Base-by-base conservation (phyloP, 1,140 invertebrate genomes). In the Dreissena polymorpha region DNA sequence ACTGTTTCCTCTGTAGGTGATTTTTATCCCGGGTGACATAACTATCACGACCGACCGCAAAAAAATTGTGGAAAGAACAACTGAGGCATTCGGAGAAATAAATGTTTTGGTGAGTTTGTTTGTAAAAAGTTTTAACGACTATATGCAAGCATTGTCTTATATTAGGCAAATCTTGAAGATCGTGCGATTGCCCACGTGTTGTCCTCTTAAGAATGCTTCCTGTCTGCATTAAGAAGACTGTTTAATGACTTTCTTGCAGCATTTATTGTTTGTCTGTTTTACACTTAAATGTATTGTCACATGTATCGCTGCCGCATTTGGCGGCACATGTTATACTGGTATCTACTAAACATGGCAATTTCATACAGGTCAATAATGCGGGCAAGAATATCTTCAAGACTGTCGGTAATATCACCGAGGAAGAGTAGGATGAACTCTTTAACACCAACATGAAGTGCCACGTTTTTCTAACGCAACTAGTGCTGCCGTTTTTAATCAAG, bases 351-450 rank as follows among this genome's bases (percentile, higher is more conserved):
- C 10, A 23, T 71, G 12, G 25, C 29, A 5, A 25, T n/a, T 5
- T 18, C 27, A 67, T 80, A 14, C 39, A 89, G 88, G 89, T 98
- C 0, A 98, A 98, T 92, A 97, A 96, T 94, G 97, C 97, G 25
- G 97, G 97, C 5, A 95, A 97, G 81, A 91, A 98, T 21, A 96
- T 96, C 90, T 94, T 89, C 68, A 97, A 97, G 64, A 94, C 93
- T 10, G 97, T 97, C 85, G 96, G 97, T 93, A 96, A 94, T 82
- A 97, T 96, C 0, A 95, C 94, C 63, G 90, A 98, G 83, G 95
- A 95, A 49, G 96, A 97, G 86, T 98, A 96, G 91, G 97, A 98
- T 86, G 91, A 95, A 68, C 88, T 97, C 0, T 97, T 98, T 94
- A 96, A 96, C 88, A 94, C 96, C 10, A 98, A 98, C 92, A 95